A percentile compares a stretch with the other conserved stretches of the same genome.
Evolutionary conservation across 2,797 vertebrate genomes (phyloP).

Genomic region (Tapera naevia): DNA sequence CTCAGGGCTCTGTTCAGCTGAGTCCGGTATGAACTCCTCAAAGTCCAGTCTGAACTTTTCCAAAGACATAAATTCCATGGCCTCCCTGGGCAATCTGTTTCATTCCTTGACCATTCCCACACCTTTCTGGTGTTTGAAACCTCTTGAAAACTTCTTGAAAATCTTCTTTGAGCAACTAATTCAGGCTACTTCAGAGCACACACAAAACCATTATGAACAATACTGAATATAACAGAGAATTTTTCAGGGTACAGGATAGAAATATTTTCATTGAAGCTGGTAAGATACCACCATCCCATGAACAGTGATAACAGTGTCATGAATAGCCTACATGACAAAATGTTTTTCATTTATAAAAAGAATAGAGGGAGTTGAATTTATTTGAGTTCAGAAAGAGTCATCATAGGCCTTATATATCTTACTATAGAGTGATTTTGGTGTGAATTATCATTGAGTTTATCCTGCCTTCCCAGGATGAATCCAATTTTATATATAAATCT

Average conservation of each 20-base stretch:
- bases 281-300: background rate
- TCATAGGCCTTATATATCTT: background rate
- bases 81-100: background rate
- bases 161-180: background rate
- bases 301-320: background rate
- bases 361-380: background rate
- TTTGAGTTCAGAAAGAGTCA: background rate
- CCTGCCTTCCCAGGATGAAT: background rate
- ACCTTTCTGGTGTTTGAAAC: background rate
- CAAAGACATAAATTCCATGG: background rate
- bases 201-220: background rate
- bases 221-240: fast-evolving
- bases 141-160: background rate
- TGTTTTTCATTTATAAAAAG: background rate
- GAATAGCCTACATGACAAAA: background rate
- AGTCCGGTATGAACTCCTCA: background rate
- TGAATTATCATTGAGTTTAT: background rate
- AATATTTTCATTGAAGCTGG: background rate
- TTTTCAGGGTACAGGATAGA: background rate
- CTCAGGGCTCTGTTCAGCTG: background rate
- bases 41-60: background rate
- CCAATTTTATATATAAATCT: background rate
- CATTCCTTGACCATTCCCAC: background rate
- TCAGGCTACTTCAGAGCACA: background rate
- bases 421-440: fast-evolving